phyloP scores from a whole-genome alignment of 1,140 invertebrate species.

The Diplogasteroides magnus region DNA sequence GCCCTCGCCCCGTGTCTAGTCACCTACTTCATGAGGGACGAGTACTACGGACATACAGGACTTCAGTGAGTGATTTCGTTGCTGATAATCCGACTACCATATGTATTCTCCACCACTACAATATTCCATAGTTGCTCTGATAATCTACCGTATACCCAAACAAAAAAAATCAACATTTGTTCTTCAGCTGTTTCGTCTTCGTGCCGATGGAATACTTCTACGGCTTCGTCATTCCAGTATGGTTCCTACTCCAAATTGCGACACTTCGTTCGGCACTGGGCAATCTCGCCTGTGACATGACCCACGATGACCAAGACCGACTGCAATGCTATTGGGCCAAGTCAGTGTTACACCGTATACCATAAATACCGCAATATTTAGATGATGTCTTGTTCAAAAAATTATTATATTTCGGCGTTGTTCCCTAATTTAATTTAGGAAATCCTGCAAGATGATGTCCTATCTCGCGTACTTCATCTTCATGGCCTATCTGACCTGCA shows the following conservation, averaged over 20 bases:
- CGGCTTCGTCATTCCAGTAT: slow-evolving; percentile 30
- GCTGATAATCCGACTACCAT: background rate
- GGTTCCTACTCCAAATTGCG: slow-evolving; percentile 16
- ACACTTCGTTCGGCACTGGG: slow-evolving; percentile 20
- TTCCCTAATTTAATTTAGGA: too few relatives aligned
- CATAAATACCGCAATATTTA: background rate
- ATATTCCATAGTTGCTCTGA: too few relatives aligned
- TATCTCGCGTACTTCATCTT: slow-evolving; percentile 15
- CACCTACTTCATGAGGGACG: slow-evolving; percentile 13
- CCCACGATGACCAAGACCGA: slow-evolving; percentile 12
- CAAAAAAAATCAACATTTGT: too few relatives aligned
- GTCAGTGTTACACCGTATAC: background rate
- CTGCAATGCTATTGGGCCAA: slow-evolving; percentile 25
- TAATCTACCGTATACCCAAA: too few relatives aligned
- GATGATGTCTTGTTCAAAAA: background rate
- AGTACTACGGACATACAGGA: slow-evolving; percentile 17
- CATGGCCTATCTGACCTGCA: slow-evolving; percentile 17
- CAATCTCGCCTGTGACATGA: slow-evolving; percentile 25
- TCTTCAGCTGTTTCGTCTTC: slow-evolving; percentile 28
- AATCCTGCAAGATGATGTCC: slow-evolving; percentile 15
- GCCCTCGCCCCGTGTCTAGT: slow-evolving; percentile 7
- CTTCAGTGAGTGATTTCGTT: slow-evolving; percentile 16
- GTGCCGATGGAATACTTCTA: slow-evolving; percentile 21
- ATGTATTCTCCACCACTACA: too few relatives aligned
- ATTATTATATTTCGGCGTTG: too few relatives aligned